Conservation (phyloP, 2,888 invertebrate species). For the Encarsia formosa region DNA sequence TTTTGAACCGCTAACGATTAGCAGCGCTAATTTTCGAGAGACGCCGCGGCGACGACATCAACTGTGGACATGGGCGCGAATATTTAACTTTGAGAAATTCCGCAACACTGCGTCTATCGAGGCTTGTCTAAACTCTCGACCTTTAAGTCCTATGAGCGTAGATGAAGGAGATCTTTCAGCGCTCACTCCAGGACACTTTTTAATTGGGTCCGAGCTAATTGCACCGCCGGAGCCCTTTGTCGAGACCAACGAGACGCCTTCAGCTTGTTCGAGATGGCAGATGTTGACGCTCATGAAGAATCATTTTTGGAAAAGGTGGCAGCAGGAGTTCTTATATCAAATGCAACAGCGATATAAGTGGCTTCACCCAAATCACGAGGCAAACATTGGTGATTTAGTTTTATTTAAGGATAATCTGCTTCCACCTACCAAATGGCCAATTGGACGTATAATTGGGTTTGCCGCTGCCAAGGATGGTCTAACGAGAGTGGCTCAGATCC, state of each 20-base stretch:
- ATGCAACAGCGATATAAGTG: not conserved
- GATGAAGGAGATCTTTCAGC: slow-evolving; percentile 6
- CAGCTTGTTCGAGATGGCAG: not conserved
- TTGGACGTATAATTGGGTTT: too few relatives aligned
- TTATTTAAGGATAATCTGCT: not conserved
- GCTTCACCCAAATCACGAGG: not conserved
- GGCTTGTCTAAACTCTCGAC: slow-evolving; percentile 30
- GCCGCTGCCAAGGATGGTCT: too few relatives aligned
- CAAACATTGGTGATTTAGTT: not conserved
- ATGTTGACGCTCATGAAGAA: not conserved
- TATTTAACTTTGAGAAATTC: too few relatives aligned
- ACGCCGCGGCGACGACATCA: too few relatives aligned
- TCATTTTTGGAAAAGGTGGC: not conserved
- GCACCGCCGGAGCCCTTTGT: slow-evolving; percentile 7
- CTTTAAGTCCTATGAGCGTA: slow-evolving; percentile 15
- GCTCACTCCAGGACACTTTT: slow-evolving; percentile 11
- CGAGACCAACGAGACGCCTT: too few relatives aligned
- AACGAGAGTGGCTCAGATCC: too few relatives aligned
- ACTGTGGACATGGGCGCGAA: too few relatives aligned
- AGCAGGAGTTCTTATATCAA: not conserved
- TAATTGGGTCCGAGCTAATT: slow-evolving; percentile 3
- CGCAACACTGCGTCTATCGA: too few relatives aligned
- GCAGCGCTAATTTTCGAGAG: too few relatives aligned
- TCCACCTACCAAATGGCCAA: too few relatives aligned
- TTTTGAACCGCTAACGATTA: too few relatives aligned